A percentile compares a stretch with the other conserved stretches of the same genome.
phyloP scores from a whole-genome alignment of 2,888 invertebrate genomes.

The Branchipolynoe longqiensis region DNA sequence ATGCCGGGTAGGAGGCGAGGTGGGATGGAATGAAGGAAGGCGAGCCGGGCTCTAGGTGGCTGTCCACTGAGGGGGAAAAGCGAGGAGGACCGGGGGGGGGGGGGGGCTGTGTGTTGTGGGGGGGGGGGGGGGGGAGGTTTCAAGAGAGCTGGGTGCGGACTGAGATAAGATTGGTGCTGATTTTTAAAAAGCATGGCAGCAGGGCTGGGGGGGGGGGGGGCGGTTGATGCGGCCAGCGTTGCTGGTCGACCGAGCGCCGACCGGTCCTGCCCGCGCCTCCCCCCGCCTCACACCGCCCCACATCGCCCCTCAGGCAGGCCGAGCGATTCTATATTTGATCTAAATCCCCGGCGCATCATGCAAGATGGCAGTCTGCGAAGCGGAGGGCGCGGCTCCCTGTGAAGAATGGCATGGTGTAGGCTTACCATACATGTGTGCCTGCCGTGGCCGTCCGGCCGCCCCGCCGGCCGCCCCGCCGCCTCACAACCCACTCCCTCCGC shows the following conservation, averaged over 20 bases:
- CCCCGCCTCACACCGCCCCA: too few species aligned
- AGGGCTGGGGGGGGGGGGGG: slow-evolving; percentile 9
- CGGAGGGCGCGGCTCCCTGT: not conserved
- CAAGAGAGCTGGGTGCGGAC: not conserved
- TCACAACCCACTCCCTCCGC: not conserved
- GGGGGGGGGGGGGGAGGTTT: not conserved
- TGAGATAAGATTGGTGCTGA: slow-evolving; percentile 47
- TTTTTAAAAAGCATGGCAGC: slow-evolving; percentile 11
- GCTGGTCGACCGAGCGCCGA: too few species aligned
- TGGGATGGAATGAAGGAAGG: slow-evolving; percentile 38
- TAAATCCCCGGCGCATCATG: slow-evolving; percentile 32
- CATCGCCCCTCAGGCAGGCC: too few species aligned
- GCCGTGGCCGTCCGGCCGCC: not conserved
- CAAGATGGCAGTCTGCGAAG: slow-evolving; percentile 47
- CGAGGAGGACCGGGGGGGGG: not conserved
- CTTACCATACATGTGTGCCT: slow-evolving; percentile 23
- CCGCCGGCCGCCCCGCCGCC: not conserved
- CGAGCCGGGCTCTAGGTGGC: slow-evolving; percentile 21
- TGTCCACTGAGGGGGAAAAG: not conserved
- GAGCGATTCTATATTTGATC: slow-evolving; percentile 45
- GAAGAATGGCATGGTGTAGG: slow-evolving; percentile 47
- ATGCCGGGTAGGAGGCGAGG: slow-evolving; percentile 18
- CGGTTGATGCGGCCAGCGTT: too few species aligned
- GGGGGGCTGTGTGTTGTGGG: not conserved
- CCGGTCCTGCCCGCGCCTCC: too few species aligned